These are phyloP conservation scores for Turnix velox DNA, from an alignment of 2,113 vertebrate genomes.

Conservation along the genomic window DNA sequence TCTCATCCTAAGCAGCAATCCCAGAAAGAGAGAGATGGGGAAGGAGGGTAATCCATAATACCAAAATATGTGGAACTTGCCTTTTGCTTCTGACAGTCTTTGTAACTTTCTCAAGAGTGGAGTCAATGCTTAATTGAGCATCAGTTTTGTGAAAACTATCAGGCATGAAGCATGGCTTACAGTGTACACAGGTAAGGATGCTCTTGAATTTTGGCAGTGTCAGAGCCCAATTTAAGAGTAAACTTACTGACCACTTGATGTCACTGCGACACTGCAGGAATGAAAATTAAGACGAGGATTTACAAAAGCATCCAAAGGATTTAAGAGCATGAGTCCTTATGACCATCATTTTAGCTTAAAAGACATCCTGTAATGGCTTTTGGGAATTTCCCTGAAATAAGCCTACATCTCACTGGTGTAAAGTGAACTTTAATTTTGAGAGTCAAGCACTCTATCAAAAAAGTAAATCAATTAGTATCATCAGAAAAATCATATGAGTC, in stretches of 20 bases:
- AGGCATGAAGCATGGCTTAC: neutral
- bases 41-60: neutral
- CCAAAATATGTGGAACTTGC: neutral
- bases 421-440: neutral
- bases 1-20: neutral
- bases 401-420: neutral
- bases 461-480: neutral
- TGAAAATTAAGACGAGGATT: constrained; percentile 23
- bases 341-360: neutral
- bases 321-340: neutral
- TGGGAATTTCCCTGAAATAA: constrained; percentile 9
- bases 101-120: neutral
- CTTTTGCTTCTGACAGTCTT: neutral
- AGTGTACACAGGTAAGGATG: neutral
- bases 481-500: neutral
- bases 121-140: neutral
- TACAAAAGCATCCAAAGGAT: neutral
- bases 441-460: neutral
- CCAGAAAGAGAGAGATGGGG: neutral
- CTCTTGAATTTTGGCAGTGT: constrained; percentile 11
- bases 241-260: constrained; percentile 79
- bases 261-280: constrained; percentile 71
- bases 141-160: neutral
- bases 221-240: constrained; percentile 46
- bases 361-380: neutral